phyloP scores from a whole-genome alignment of 2,797 vertebrate species.

The Oophaga sylvatica region DNA sequence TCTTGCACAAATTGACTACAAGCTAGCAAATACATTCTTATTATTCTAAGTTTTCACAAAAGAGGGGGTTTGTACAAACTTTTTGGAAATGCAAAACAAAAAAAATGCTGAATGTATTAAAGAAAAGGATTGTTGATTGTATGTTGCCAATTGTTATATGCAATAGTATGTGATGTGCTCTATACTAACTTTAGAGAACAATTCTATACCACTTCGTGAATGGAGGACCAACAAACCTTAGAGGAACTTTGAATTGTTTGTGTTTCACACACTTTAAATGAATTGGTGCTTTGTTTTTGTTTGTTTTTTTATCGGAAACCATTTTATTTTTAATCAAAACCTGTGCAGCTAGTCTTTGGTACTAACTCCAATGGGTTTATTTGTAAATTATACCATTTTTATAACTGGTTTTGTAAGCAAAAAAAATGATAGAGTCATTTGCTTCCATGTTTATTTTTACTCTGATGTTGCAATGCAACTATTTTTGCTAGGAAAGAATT shows the following conservation, averaged over 20 bases:
- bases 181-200: constrained; percentile 15
- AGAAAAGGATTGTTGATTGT: constrained; percentile 55
- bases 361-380: constrained; percentile 66
- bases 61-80: constrained; percentile 34
- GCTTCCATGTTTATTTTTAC: constrained; percentile 64
- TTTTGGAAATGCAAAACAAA: constrained; percentile 23
- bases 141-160: constrained; percentile 32
- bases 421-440: constrained; percentile 67
- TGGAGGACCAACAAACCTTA: constrained; percentile 23
- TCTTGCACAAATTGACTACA: constrained; percentile 63
- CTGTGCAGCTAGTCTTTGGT: constrained; percentile 67
- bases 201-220: constrained; percentile 36
- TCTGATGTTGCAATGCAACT: constrained; percentile 64
- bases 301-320: background rate
- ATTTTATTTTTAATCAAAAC: constrained; percentile 66
- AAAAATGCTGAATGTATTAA: constrained; percentile 47
- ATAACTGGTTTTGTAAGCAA: constrained; percentile 72
- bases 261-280: constrained; percentile 57
- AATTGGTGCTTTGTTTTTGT: constrained; percentile 60
- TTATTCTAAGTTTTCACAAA: constrained; percentile 20
- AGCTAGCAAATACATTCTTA: constrained; percentile 61
- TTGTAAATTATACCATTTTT: constrained; percentile 74
- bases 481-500: constrained; percentile 64
- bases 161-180: constrained; percentile 1
- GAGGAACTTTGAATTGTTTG: background rate